Conservation (phyloP, 2,888 invertebrate genomes). For the Thymelicus lineola region DNA sequence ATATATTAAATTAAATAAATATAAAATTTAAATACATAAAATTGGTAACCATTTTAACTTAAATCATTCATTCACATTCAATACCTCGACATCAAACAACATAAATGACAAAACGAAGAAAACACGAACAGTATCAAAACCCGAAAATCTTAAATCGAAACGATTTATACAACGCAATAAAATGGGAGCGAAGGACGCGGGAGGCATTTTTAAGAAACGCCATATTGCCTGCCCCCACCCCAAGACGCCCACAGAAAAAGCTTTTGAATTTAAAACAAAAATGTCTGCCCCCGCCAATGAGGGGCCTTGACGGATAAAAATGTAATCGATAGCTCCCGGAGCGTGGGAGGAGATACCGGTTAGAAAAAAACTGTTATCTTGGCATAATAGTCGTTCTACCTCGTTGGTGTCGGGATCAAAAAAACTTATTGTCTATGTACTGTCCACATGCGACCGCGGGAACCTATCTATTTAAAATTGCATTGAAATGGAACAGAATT, state of each 20-base stretch:
- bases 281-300: conserved; percentile 69
- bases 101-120: conserved; percentile 17
- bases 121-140: conserved; percentile 20
- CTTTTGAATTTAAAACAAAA: conserved; percentile 80
- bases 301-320: conserved; percentile 62
- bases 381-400: conserved; percentile 11
- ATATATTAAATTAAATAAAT: no score
- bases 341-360: conserved; percentile 30
- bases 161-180: conserved; percentile 30
- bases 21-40: no score
- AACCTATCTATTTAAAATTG: background rate
- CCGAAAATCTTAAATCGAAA: conserved; percentile 31
- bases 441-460: no score
- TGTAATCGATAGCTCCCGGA: conserved; percentile 61
- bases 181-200: conserved; percentile 33
- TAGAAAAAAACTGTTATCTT: conserved; percentile 27
- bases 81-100: conserved; percentile 13
- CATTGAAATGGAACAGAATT: no score
- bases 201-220: conserved; percentile 65
- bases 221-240: conserved; percentile 61
- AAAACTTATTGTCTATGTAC: background rate
- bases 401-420: background rate
- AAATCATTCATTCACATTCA: conserved; percentile 5
- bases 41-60: background rate
- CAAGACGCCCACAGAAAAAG: conserved; percentile 79